Evolutionary conservation across 2,113 vertebrate species (phyloP).

Genomic region (Psammodynastes pulverulentus): DNA sequence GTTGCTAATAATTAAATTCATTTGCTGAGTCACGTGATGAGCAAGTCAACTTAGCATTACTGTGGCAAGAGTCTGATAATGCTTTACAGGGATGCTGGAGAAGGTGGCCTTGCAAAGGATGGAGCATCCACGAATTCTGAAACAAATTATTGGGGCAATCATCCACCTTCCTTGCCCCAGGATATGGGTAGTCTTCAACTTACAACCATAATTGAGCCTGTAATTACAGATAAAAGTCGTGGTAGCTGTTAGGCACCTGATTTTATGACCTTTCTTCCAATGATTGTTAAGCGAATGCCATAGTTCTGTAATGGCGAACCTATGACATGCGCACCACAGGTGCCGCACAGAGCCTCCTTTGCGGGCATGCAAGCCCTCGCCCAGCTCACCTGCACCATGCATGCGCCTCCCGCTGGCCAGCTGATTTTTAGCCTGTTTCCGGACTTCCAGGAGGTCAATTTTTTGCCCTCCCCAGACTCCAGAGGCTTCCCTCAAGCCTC

Average conservation of each 20-base stretch:
- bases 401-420: no score
- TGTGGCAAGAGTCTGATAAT: background rate
- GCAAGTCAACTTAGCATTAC: no score
- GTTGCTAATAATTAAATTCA: background rate
- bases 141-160: background rate
- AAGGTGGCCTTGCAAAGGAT: background rate
- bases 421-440: no score
- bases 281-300: background rate
- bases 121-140: background rate
- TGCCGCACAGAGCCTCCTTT: no score
- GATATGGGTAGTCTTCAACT: background rate
- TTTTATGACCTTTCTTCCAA: background rate
- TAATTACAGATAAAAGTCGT: background rate
- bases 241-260: background rate
- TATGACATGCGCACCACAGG: no score
- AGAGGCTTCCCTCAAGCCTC: no score
- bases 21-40: background rate
- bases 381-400: no score
- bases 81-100: background rate
- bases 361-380: no score
- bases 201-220: background rate
- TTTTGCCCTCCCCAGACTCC: no score
- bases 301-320: no score
- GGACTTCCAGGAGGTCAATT: no score
- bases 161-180: fast-evolving